phyloP scores from a whole-genome alignment of 2,888 invertebrate species.

The Lordiphosa fenestrarum region DNA sequence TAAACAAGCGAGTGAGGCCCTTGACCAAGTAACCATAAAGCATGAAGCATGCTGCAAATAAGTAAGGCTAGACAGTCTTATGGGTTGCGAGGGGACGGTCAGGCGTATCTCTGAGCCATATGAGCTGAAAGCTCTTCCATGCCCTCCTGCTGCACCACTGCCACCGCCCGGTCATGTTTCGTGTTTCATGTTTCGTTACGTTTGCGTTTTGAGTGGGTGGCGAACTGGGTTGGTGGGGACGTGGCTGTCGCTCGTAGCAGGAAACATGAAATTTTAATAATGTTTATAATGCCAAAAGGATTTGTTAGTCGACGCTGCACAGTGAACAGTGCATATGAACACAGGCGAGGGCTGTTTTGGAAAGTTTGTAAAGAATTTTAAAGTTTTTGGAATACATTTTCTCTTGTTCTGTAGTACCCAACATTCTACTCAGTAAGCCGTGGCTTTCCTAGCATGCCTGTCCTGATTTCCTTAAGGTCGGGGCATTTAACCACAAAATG shows the following conservation, averaged over 20 bases:
- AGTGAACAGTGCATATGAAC: slow-evolving; percentile 44
- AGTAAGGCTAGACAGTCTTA: slow-evolving; percentile 70
- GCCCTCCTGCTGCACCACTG: slow-evolving; percentile 8
- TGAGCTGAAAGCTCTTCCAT: slow-evolving; percentile 16
- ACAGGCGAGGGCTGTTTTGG: slow-evolving; percentile 21
- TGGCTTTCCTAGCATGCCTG: too few relatives aligned
- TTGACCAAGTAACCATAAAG: slow-evolving; percentile 76
- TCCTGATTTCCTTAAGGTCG: too few relatives aligned
- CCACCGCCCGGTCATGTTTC: slow-evolving; percentile 31
- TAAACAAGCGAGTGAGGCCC: slow-evolving; percentile 60
- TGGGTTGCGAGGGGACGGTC: slow-evolving; percentile 29
- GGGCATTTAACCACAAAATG: too few relatives aligned
- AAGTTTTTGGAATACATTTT: too few relatives aligned
- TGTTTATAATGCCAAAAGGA: slow-evolving; percentile 77
- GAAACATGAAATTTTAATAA: slow-evolving; percentile 75
- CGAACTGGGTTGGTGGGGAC: slow-evolving; percentile 13
- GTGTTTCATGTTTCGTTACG: slow-evolving; percentile 69
- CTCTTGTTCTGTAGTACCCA: too few relatives aligned
- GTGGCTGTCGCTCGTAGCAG: slow-evolving; percentile 51
- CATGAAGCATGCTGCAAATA: slow-evolving; percentile 72
- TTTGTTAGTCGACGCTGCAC: slow-evolving; percentile 68
- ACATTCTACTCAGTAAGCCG: too few relatives aligned
- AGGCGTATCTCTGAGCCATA: slow-evolving; percentile 25
- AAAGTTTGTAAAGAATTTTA: too few relatives aligned
- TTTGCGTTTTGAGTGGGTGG: slow-evolving; percentile 61